Percentiles rank a stretch among this genome's conserved stretches.
Conservation (phyloP, 2,888 invertebrate genomes). For the Euspilapteryx auroguttella region DNA sequence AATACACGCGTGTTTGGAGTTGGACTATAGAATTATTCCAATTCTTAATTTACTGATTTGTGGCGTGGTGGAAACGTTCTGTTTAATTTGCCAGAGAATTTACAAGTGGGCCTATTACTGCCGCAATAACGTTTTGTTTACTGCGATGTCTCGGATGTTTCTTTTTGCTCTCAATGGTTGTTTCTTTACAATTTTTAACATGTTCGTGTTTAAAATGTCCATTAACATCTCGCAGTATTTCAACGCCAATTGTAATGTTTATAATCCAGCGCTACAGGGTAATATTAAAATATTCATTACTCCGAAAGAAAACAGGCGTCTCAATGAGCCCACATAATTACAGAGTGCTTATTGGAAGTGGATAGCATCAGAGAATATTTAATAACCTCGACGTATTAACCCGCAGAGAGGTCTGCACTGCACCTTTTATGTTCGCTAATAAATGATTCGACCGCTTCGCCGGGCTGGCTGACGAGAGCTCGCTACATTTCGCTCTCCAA, state of each 20-base stretch:
- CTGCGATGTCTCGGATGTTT: too few relatives aligned
- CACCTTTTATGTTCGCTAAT: constrained; percentile 5
- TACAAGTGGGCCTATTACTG: constrained; percentile 10
- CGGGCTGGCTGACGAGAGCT: not conserved
- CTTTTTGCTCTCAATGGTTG: constrained; percentile 15
- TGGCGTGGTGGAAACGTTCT: constrained; percentile 1
- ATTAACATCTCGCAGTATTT: too few relatives aligned
- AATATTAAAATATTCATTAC: not conserved
- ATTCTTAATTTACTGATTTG: too few relatives aligned
- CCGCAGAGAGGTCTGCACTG: constrained; percentile 9
- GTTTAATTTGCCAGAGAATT: constrained; percentile 1
- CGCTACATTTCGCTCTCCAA: too few relatives aligned
- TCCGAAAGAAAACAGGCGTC: constrained; percentile 15
- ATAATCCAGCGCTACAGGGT: too few relatives aligned
- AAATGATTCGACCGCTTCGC: not conserved
- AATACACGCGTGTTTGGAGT: too few relatives aligned
- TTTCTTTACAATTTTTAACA: not conserved
- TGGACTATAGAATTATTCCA: too few relatives aligned
- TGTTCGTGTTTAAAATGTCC: too few relatives aligned
- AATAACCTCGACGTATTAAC: constrained; percentile 15
- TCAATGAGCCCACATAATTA: constrained; percentile 29
- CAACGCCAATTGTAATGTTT: too few relatives aligned
- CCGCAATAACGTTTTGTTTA: constrained; percentile 22
- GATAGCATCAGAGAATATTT: constrained; percentile 28
- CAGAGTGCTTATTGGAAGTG: constrained; percentile 22